Percentiles rank a stretch among this genome's conserved stretches.
Conservation (phyloP, 1,140 invertebrate species). For the Saxidomus purpurata region DNA sequence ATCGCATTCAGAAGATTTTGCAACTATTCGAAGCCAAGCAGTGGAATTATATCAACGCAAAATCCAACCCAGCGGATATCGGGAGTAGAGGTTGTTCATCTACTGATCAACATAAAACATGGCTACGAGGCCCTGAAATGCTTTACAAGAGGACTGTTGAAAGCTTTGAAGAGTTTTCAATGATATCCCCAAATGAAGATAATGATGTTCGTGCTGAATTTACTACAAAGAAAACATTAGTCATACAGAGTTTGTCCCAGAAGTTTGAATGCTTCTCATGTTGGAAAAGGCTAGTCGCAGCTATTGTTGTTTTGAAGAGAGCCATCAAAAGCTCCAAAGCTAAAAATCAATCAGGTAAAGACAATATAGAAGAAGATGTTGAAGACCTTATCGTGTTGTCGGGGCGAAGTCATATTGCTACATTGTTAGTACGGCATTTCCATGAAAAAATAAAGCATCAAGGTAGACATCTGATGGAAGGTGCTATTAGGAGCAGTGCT, state of each 20-base stretch:
- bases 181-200: neutral
- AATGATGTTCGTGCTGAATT: neutral
- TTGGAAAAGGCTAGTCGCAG: slow-evolving; percentile 9
- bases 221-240: neutral
- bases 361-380: neutral
- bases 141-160: neutral
- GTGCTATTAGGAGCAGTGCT: neutral
- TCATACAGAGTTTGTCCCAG: neutral
- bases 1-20: slow-evolving; percentile 56
- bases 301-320: slow-evolving; percentile 4
- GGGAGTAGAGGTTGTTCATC: slow-evolving; percentile 26
- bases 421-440: neutral
- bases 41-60: slow-evolving; percentile 61
- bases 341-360: neutral
- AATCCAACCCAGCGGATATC: slow-evolving; percentile 66
- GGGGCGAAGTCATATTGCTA: neutral
- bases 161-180: neutral
- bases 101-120: neutral
- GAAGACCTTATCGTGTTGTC: neutral
- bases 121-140: neutral
- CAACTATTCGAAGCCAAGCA: slow-evolving; percentile 4
- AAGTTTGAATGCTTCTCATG: slow-evolving; percentile 20
- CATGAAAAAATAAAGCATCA: slow-evolving; percentile 13
- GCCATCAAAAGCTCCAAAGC: slow-evolving; percentile 9
- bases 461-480: neutral